Evolutionary conservation across 1,140 invertebrate species (phyloP).

Genomic region (Heliothis virescens): DNA sequence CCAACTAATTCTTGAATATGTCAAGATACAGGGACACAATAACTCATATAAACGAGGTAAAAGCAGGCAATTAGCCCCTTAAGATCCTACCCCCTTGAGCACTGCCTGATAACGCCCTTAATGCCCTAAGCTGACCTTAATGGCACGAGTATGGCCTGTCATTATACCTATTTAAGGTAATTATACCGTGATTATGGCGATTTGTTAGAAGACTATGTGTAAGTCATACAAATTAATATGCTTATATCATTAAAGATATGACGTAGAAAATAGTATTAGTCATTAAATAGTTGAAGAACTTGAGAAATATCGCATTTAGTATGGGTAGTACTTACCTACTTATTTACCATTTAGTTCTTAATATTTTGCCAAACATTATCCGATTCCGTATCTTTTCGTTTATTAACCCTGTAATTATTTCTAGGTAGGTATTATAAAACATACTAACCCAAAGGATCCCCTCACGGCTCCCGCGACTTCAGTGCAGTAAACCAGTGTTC

Average conservation of each 20-base stretch:
- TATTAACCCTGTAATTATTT: not conserved
- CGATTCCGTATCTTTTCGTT: not conserved
- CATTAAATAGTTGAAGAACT: too few relatives aligned
- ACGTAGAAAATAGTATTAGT: too few relatives aligned
- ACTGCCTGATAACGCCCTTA: conserved; percentile 30
- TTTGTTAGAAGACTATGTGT: not conserved
- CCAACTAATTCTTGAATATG: conserved; percentile 36
- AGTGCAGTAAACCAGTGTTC: conserved; percentile 54
- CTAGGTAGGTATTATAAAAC: not conserved
- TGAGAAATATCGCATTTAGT: too few relatives aligned
- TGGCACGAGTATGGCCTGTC: conserved; percentile 41
- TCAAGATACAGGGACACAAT: conserved; percentile 41
- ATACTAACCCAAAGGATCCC: not conserved
- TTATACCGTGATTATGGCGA: conserved; percentile 20
- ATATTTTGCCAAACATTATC: not conserved
- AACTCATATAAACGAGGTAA: conserved; percentile 55
- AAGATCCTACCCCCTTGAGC: conserved; percentile 47
- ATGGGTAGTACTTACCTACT: too few relatives aligned
- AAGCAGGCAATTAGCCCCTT: conserved; percentile 52
- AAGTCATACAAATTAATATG: not conserved
- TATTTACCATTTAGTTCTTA: too few relatives aligned
- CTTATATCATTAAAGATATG: too few relatives aligned
- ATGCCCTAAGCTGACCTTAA: conserved; percentile 43
- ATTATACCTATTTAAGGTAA: conserved; percentile 42
- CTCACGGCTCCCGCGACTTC: not conserved